These are phyloP conservation scores for Dipodomys stephensi DNA, from an alignment of 2,113 vertebrate species.

Conservation along the genomic window DNA sequence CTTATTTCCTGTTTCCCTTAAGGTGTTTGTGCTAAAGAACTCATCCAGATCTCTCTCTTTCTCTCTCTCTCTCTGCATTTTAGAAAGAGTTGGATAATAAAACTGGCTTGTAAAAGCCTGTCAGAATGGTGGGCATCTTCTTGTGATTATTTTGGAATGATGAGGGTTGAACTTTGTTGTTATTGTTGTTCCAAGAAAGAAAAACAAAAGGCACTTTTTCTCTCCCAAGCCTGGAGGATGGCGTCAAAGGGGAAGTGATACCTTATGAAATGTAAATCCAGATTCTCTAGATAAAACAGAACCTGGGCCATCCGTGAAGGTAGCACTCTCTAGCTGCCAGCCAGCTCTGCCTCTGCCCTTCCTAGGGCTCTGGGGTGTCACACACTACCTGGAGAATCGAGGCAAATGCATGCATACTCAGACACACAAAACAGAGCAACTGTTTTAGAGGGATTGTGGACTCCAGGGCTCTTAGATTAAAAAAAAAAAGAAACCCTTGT, in stretches of 20 bases:
- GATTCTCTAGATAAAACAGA: not conserved
- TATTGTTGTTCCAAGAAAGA: not conserved
- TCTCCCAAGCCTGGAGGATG: not conserved
- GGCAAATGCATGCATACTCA: not conserved
- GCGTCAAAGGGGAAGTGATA: slow-evolving; percentile 1
- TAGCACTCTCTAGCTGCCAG: not conserved
- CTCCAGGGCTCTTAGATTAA: not conserved
- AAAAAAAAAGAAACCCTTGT: not conserved
- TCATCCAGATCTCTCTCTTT: not conserved
- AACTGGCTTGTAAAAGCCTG: slow-evolving; percentile 48
- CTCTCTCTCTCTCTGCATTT: not conserved
- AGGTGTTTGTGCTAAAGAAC: slow-evolving; percentile 53
- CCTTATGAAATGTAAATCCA: not conserved
- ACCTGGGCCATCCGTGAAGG: not conserved
- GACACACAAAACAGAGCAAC: not conserved
- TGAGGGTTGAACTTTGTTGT: slow-evolving; percentile 26
- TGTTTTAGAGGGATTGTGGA: not conserved
- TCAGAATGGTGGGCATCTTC: slow-evolving; percentile 46
- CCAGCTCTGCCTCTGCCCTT: rapidly evolving
- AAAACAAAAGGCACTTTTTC: not conserved
- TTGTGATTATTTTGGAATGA: slow-evolving; percentile 50
- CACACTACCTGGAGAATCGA: not conserved
- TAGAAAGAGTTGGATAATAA: slow-evolving; percentile 47
- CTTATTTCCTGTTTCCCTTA: slow-evolving; percentile 33
- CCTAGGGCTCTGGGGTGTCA: not conserved